These are phyloP conservation scores for Hylomyscus alleni DNA, from an alignment of 2,797 vertebrate species.

Conservation along the genomic window DNA sequence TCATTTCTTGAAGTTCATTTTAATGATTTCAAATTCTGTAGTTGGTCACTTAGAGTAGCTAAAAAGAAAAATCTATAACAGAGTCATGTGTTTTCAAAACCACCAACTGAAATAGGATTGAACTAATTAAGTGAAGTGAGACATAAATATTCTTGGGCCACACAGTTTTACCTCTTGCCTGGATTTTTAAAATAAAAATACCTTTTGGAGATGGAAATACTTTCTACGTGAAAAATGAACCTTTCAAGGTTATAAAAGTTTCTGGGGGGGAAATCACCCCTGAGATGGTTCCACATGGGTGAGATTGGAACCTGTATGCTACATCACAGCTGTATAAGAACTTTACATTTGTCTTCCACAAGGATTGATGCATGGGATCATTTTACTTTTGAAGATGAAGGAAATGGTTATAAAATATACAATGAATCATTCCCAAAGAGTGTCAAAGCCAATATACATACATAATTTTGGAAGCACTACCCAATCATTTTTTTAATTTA, in stretches of 20 bases:
- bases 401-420: conserved; percentile 19
- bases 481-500: neutral
- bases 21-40: conserved; percentile 56
- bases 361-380: neutral
- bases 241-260: neutral
- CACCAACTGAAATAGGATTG: conserved; percentile 32
- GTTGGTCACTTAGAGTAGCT: neutral
- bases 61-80: neutral
- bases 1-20: neutral
- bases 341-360: neutral
- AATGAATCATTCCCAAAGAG: neutral
- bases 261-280: neutral
- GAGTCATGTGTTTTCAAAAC: conserved; percentile 43
- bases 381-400: conserved; percentile 22
- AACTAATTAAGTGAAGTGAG: conserved; percentile 22
- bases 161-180: conserved; percentile 12
- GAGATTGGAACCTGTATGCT: neutral
- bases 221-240: conserved; percentile 39
- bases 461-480: neutral
- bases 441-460: neutral
- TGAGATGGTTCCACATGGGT: neutral
- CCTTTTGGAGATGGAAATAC: neutral
- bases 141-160: neutral
- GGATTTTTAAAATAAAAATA: conserved; percentile 29
- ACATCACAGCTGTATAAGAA: conserved; percentile 4